Evolutionary conservation across 2,888 invertebrate genomes (phyloP).

Genomic region (Drosophila paramelanica): DNA sequence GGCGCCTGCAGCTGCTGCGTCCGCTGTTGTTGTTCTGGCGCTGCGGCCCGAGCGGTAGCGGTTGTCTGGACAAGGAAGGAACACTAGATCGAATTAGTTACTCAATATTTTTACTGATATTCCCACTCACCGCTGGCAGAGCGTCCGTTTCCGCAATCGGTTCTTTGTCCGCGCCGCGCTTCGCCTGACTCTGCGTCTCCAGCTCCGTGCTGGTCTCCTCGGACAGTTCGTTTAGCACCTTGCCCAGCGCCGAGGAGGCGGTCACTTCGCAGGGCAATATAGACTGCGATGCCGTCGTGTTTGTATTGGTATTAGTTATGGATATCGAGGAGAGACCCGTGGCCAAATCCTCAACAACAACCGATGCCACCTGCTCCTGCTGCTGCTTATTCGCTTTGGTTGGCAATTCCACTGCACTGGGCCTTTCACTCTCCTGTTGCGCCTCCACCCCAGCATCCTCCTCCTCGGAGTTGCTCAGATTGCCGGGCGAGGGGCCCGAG

Average conservation of each 20-base stretch:
- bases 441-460: slow-evolving; percentile 64
- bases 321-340: slow-evolving; percentile 84
- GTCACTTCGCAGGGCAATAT: slow-evolving; percentile 75
- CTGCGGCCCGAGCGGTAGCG: no score
- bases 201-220: slow-evolving; percentile 65
- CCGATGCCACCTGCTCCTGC: slow-evolving; percentile 16
- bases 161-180: slow-evolving; percentile 18
- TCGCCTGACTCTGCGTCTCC: slow-evolving; percentile 55
- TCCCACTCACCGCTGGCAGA: slow-evolving; percentile 35
- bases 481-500: slow-evolving; percentile 83
- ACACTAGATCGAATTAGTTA: not conserved
- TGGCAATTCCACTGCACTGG: slow-evolving; percentile 38
- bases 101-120: no score
- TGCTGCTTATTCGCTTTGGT: not conserved
- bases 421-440: slow-evolving; percentile 65
- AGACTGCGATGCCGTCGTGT: slow-evolving; percentile 71
- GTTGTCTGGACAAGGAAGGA: not conserved
- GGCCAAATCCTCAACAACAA: slow-evolving; percentile 78
- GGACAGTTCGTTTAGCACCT: slow-evolving; percentile 76
- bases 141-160: not conserved
- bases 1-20: slow-evolving; percentile 1
- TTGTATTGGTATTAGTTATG: slow-evolving; percentile 59
- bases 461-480: slow-evolving; percentile 75
- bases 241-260: slow-evolving; percentile 73
- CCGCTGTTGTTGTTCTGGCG: not conserved